These are phyloP conservation scores for Drosophila ananassae DNA, from an alignment of 1,140 invertebrate species.

Conservation along the genomic window DNA sequence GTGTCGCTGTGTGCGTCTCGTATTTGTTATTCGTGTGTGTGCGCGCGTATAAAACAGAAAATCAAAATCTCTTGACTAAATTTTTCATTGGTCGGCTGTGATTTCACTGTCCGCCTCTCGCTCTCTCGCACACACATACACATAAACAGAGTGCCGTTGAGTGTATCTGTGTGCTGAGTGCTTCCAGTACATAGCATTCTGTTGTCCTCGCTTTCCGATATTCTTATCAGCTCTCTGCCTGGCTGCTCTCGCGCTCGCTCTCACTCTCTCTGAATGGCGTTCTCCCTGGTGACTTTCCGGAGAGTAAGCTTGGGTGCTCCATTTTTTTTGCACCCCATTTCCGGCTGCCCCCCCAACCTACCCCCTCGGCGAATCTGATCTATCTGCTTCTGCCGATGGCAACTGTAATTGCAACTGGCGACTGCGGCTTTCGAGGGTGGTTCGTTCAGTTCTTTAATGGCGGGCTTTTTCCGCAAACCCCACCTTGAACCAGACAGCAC, in stretches of 20 bases:
- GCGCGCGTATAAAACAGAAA: constrained; percentile 82
- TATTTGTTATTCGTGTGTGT: constrained; percentile 64
- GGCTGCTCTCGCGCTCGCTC: constrained; percentile 32
- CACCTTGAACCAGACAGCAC: neutral
- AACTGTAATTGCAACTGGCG: constrained; percentile 75
- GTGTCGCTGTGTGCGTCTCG: constrained; percentile 49
- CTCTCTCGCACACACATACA: constrained; percentile 36
- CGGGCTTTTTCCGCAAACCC: constrained; percentile 15
- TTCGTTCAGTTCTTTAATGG: constrained; percentile 57
- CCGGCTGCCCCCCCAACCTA: neutral
- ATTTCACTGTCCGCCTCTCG: constrained; percentile 74
- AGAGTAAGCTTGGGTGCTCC: constrained; percentile 62
- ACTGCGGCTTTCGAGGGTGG: constrained; percentile 66
- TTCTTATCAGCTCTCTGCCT: constrained; percentile 63
- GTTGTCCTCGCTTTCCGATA: constrained; percentile 29
- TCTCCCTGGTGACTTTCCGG: constrained; percentile 38
- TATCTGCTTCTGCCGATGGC: constrained; percentile 51
- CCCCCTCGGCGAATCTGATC: constrained; percentile 1
- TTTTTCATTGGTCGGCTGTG: constrained; percentile 84
- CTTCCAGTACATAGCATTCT: constrained; percentile 67
- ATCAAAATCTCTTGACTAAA: constrained; percentile 84
- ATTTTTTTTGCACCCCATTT: constrained; percentile 44
- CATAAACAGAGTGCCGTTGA: constrained; percentile 6
- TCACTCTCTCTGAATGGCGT: neutral
- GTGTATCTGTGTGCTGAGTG: constrained; percentile 42